These are phyloP conservation scores for Brachypterus glaber DNA, from an alignment of 2,888 invertebrate genomes.

Conservation along the genomic window DNA sequence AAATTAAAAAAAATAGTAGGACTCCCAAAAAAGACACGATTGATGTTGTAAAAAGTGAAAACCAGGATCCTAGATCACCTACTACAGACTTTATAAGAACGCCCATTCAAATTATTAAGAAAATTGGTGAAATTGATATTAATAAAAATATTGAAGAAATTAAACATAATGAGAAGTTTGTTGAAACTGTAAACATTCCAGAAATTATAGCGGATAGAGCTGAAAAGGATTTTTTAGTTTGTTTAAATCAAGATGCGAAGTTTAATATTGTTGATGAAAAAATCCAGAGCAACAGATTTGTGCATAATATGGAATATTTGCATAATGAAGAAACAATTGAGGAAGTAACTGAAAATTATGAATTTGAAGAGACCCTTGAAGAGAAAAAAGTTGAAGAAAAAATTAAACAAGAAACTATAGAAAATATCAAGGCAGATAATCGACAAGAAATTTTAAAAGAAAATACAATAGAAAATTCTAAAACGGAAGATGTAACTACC, in stretches of 20 bases:
- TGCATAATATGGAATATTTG: no score
- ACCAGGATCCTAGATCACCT: slow-evolving; percentile 44
- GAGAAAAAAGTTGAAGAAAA: not conserved
- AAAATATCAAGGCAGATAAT: not conserved
- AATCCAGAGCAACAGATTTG: no score
- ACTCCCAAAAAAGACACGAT: not conserved
- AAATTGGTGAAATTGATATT: slow-evolving; percentile 15
- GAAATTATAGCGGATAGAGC: not conserved
- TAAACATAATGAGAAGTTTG: not conserved
- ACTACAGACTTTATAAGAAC: slow-evolving; percentile 47
- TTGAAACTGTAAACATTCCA: not conserved
- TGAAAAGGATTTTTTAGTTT: not conserved
- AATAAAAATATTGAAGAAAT: slow-evolving; percentile 8
- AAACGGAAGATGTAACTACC: no score
- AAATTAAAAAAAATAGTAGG: slow-evolving; percentile 14
- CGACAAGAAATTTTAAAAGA: not conserved
- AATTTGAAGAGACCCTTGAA: not conserved
- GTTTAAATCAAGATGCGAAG: not conserved
- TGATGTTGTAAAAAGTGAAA: slow-evolving; percentile 14
- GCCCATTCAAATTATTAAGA: slow-evolving; percentile 36
- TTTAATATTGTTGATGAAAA: no score
- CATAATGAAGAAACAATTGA: not conserved
- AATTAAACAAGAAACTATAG: not conserved
- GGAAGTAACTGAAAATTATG: not conserved
- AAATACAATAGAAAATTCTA: not conserved